A percentile compares a stretch with the other conserved stretches of the same genome.
Conservation (phyloP, 2,797 vertebrate genomes). For the Cryptoprocta ferox region DNA sequence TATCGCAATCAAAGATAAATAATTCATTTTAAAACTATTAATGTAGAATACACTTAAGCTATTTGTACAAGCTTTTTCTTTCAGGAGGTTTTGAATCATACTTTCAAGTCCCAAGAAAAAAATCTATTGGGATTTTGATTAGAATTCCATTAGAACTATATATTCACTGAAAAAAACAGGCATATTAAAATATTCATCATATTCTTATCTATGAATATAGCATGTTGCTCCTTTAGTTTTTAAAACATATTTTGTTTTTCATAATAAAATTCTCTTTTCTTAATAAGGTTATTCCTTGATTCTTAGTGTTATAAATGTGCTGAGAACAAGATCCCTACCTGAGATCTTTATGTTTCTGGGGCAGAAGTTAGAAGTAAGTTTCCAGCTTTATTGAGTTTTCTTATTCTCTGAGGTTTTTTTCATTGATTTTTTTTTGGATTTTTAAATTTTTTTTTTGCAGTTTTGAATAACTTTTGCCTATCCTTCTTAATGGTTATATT, state of each 20-base stretch:
- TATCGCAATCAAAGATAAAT: neutral
- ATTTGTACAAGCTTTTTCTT: neutral
- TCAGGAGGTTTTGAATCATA: neutral
- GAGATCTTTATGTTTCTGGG: neutral
- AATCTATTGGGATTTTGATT: neutral
- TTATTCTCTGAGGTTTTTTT: neutral
- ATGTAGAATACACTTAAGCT: neutral
- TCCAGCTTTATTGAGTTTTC: neutral
- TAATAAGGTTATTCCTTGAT: neutral
- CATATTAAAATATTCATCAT: neutral
- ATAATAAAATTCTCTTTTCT: neutral
- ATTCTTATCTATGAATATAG: neutral
- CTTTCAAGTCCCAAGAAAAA: constrained; percentile 3
- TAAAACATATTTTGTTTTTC: neutral
- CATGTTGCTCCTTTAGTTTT: neutral
- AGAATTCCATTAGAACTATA: neutral
- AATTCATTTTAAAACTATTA: neutral
- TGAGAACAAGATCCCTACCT: neutral
- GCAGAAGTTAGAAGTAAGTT: neutral
- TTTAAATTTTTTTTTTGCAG: neutral
- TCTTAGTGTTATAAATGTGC: neutral
- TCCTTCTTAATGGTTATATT: neutral
- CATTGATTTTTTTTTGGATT: neutral
- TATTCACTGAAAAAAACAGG: neutral
- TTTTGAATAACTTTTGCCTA: neutral